phyloP scores from a whole-genome alignment of 2,113 vertebrate genomes.

The Pelobates fuscus region DNA sequence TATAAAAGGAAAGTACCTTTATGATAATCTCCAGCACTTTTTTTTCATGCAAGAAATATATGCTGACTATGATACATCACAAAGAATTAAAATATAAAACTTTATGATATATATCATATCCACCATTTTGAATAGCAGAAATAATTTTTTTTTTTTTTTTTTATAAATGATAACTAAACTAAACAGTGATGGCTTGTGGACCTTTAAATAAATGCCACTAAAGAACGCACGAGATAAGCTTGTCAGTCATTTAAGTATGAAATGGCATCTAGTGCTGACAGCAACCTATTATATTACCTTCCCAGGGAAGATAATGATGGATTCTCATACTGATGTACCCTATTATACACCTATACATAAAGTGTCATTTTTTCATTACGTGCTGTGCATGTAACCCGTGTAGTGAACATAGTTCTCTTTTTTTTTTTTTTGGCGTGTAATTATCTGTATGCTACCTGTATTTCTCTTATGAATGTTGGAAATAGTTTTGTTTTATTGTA shows the following conservation, averaged over 20 bases:
- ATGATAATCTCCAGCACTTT: no score
- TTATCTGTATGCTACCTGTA: neutral
- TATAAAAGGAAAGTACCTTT: no score
- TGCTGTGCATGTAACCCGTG: neutral
- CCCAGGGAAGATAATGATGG: conserved; percentile 11
- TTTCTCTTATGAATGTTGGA: no score
- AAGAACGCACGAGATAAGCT: neutral
- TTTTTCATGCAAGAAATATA: no score
- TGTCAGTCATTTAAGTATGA: conserved; percentile 3
- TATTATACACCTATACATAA: neutral
- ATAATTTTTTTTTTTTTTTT: no score
- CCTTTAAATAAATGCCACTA: neutral
- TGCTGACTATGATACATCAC: no score
- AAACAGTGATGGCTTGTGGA: neutral
- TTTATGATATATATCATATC: no score
- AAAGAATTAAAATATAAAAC: no score
- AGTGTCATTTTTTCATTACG: neutral
- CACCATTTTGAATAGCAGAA: no score
- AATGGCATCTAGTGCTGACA: conserved; percentile 6
- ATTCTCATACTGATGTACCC: neutral
- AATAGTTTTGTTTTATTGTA: no score
- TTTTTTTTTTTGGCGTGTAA: neutral
- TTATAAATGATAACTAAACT: no score
- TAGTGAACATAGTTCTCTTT: neutral
- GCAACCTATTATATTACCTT: conserved; percentile 18